Evolutionary conservation across 2,797 vertebrate genomes (phyloP), one percentile per base, ranked within the genome.

Genomic region (Sebastes oblongus): DNA sequence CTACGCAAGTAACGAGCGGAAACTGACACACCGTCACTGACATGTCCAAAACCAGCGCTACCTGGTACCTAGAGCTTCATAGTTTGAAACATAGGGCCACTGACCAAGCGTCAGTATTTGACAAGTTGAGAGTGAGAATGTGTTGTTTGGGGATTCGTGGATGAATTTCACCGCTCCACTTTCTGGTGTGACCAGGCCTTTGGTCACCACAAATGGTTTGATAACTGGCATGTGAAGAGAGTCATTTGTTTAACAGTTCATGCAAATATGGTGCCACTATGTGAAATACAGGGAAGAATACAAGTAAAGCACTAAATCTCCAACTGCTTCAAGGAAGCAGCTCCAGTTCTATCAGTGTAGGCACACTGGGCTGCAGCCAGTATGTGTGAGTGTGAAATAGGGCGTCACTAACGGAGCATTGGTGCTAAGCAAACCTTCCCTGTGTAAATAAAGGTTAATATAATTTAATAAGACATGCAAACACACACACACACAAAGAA

Each of bases 381-480:
- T 55, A 29, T 34, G 13, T 67, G 16, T 54, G 66, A 27, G 50
- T 65, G 36, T 65, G 64, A 71, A 64, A 25, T 4, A 83, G 66
- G 70, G 84, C 20, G 27, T 79, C 42, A 20, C 24, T 79, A 30
- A 73, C 25, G 50, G 36, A 74, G 56, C 50, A n/a, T 4, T 58
- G 14, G 61, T 50, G 66, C 62, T 72, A 13, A 67, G n/a, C 59
- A 67, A 87, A 85, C 80, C 39, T 74, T 69, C 77, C 85, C 78
- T 85, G n/a, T 69, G 78, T 83, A 76, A 86, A 86, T 75, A 88
- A 11, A 71, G 42, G 59, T 58, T 30, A 16, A 75, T 34, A 75
- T 56, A 27, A 69, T 81, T 80, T 61, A 66, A 39, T 69, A 67
- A 79, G 27, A 78, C 39, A 75, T 27, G 30, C 75, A 77, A 64